Percentiles rank a stretch among this genome's conserved stretches.
Evolutionary conservation across 1,140 invertebrate genomes (phyloP).

Genomic region (Pristionchus pacificus): DNA sequence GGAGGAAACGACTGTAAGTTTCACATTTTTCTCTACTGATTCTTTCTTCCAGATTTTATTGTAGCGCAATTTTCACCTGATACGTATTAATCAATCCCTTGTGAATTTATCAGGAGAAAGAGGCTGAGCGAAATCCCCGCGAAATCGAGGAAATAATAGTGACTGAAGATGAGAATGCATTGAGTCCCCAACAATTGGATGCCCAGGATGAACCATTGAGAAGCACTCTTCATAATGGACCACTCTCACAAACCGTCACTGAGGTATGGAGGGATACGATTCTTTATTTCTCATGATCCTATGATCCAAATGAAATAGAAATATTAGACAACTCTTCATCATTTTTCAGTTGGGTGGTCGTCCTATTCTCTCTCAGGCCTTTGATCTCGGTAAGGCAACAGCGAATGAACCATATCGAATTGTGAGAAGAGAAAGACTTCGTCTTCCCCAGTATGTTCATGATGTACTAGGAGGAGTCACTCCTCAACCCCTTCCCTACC

Average conservation of each 20-base stretch:
- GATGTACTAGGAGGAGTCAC: neutral
- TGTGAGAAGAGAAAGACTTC: neutral
- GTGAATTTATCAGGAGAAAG: no score
- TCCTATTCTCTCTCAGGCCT: neutral
- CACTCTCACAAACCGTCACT: neutral
- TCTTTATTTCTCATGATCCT: no score
- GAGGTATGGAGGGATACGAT: no score
- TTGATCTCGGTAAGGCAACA: neutral
- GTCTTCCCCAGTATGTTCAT: neutral
- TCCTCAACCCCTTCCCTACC: neutral
- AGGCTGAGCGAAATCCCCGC: no score
- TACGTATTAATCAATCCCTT: no score
- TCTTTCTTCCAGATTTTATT: no score
- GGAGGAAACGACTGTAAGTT: no score
- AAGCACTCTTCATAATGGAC: neutral
- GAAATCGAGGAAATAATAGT: neutral
- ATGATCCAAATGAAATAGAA: no score
- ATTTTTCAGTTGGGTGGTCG: conserved; percentile 1
- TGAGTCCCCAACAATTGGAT: neutral
- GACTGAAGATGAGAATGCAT: neutral
- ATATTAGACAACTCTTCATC: neutral
- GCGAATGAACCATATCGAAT: neutral
- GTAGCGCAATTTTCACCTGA: no score
- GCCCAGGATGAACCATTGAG: neutral
- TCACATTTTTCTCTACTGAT: no score